Base-by-base conservation (phyloP, 2,888 invertebrate genomes). In the Kuschelorhynchus macadamiae region DNA sequence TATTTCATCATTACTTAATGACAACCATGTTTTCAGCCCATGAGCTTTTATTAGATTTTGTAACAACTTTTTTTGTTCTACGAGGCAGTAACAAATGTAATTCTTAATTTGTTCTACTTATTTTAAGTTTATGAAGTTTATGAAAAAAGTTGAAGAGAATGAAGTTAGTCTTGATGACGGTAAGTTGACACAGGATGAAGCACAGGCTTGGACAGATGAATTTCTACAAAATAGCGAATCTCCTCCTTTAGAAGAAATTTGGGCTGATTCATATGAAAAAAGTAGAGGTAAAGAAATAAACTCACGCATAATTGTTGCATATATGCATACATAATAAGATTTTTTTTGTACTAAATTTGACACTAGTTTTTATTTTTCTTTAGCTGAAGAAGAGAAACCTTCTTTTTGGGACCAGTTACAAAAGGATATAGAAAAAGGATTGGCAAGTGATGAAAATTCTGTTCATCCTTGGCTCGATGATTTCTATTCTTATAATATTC, bases 371-470 rank as follows among this genome's bases (percentile, higher is more conserved):
- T 33, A 7, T 11, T 7, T 16, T 9, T 57, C 71, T 75, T 16
- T 62, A 77, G 77, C 73, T 56, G 77, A 77, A 16, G 88, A 89
- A 75, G 90, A 87, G 77, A 90, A 89, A 75, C 81, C 85, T 17
- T 83, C 86, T 67, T 88, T 88, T 76, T 91, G 91, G 91, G 84
- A 87, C 65, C 86, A 87, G 12, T 80, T 91, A 30, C 89, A 91
- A 84, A 90, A 91, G 71, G 93, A 94, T 82, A 93, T 94, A 92
- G 90, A 90, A 66, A 91, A 91, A 80, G 85, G 94, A 41, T 91
- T 93, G 62, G 87, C 90, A 4, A 71, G 49, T 36, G 85, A 90
- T 74, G 86, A 87, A 18, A 85, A 85, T 64, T 80, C 82, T 11
- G 88, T 88, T 47, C 87, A 90, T 80, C 88, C 89, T 0, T 95